Base-by-base conservation (phyloP, 2,888 invertebrate genomes). In the Margaritifera margaritifera region DNA sequence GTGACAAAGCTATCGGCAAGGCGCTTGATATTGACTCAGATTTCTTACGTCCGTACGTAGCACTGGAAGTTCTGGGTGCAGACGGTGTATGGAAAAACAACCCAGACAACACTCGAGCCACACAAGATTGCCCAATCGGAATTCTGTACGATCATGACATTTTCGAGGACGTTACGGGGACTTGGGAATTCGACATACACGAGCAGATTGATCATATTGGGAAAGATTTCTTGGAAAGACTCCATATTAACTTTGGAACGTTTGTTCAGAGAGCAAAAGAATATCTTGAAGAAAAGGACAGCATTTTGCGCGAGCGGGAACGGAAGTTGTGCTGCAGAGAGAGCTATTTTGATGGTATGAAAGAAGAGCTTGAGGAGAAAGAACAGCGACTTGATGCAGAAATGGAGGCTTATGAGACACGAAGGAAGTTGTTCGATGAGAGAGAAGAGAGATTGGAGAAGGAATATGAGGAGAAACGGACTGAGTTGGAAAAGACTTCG, bases 131-230 rank as follows among this genome's bases (percentile, higher is more conserved):
- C 22, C 77, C 83, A 11, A 68, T 74, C 3, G 86, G 87, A 6
- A 78, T 83, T 2, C 68, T 87, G 20, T 77, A 82, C 62, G 83
- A 87, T 56, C 80, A 83, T 68, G 81, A 83, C 61, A 80, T 87
- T 62, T 87, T 87, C 69, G 85, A 84, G 54, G 86, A 86, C 66
- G 78, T 86, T 27, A 86, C 85, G 6, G 82, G 80, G 24, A 76
- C 79, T 6, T 86, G 87, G 87, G 86, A 87, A 68, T 65, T 84
- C 20, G 86, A 86, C 64, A 84, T 87, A 59, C 87, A 87, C 61
- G 86, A 87, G 50, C 87, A 87, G 73, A 86, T 87, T 42, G 86
- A 86, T 54, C 80, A 83, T 42, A 81, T 86, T 42, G 86, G 87
- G 0, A 81, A 84, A 72, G 80, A 77, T 50, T 82, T 87, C 55